Evolutionary conservation across 2,888 invertebrate species (phyloP), one percentile per base, ranked within the genome.

Genomic region (Coecobrya sp.): DNA sequence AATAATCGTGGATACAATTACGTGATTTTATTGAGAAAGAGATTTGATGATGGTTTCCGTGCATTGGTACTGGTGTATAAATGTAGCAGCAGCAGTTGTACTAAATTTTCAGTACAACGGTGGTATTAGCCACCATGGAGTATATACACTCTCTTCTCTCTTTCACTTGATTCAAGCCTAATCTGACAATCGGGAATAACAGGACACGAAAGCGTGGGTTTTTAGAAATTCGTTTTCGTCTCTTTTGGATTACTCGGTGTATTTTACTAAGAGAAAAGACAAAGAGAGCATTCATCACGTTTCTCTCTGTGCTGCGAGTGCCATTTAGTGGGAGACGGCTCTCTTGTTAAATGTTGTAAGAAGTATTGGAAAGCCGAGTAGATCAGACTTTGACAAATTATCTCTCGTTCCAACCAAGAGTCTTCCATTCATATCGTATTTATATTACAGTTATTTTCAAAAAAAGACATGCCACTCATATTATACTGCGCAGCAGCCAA

Each of bases 341-440:
- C 89, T 85, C 84, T 79, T 90, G 90, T 49, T 90, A 90, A 86
- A 90, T 79, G 90, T 65, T 85, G 65, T 55, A 86, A 90, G 90
- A 87, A 87, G 93, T 90, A 93, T 93, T 93, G 93, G 90, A 88
- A 86, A 87, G 70, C 55, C 73, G 91, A 93, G 91, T 93, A 91
- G 88, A 93, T 93, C 93, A 93, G 93, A 93, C 93, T 93, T 93
- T 93, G 93, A 93, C 93, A 93, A 93, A 93, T 93, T 93, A 93
- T 93, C 91, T 91, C 76, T 91, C 90, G 90, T 91, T 86, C 81
- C 91, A 91, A 76, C 68, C 79, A 82, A 82, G 79, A 84, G 65
- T 73, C 82, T 73, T 84, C 76, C 85, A 90, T 85, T 84, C 90
- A 90, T 76, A 90, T 70, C 68, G 76, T 86, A 90, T 85, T 81